Base-by-base conservation (phyloP, 2,888 invertebrate genomes). In the Mamestra brassicae region DNA sequence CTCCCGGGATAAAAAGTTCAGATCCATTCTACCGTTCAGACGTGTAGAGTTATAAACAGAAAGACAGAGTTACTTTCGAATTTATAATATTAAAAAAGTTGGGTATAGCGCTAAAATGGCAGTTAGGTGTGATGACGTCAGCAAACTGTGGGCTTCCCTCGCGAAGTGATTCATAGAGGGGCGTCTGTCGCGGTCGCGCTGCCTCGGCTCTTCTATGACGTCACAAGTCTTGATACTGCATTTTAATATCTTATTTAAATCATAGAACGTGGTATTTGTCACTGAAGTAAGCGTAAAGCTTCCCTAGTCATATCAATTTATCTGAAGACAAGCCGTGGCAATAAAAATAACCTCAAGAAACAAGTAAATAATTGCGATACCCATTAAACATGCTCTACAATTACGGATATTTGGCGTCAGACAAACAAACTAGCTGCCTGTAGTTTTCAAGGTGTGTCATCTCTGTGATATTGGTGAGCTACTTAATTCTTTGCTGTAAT, bases 91-190 rank as follows among this genome's bases (percentile, higher is more conserved):
- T 26, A 26, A 26, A 26, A 86, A 88, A 72, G 71, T 87, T 87
- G 82, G 17, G 17, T 86, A 86, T 83, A 76, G 64, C 60, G 74
- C 76, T 84, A 69, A 85, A 86, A 81, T 85, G 81, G 82, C 71
- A 82, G 81, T 84, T 81, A 76, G 70, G 45, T 64, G 67, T 64
- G 80, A 71, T 94, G 94, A 94, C 94, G 94, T 94, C 94, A 94
- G 76, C 47, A n/a, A 36, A 65, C 68, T 68, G 74, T 81, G 95
- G 95, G 94, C 90, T 94, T 95, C 90, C 94, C 95, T 94, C 87
- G 80, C 76, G 83, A 52, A 36, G 69, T 95, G 94, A 95, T 83
- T 95, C 95, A 95, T 88, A 78, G 62, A 78, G 81, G 74, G 81
- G 80, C 83, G 83, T 57, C 77, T 72, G 71, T 63, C 74, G 82